Evolutionary conservation across 2,797 vertebrate genomes (phyloP).

Genomic region (Otus scops): DNA sequence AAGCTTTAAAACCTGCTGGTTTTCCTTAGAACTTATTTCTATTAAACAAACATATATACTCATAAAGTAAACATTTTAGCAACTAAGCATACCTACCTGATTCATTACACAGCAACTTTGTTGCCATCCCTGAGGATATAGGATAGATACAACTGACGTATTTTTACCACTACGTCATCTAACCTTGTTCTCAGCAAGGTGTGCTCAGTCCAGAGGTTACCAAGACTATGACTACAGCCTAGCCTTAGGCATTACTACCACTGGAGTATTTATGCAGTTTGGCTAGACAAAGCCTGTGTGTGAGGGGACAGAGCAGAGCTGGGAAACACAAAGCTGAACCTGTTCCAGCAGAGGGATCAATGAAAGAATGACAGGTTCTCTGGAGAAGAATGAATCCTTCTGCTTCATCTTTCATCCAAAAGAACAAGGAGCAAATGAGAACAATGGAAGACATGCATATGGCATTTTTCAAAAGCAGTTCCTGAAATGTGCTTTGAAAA

Average conservation of each 20-base stretch:
- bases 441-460: accelerated
- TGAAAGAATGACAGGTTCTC: not conserved
- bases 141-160: not conserved
- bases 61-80: not conserved
- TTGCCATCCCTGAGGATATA: not conserved
- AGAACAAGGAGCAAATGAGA: not conserved
- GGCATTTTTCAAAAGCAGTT: not conserved
- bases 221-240: not conserved
- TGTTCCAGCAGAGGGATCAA: not conserved
- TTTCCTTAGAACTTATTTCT: not conserved
- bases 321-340: not conserved
- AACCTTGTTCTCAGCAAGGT: not conserved
- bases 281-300: not conserved
- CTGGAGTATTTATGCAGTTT: not conserved
- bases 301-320: not conserved
- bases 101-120: not conserved
- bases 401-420: not conserved
- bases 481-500: not conserved
- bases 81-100: not conserved
- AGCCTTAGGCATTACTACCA: not conserved
- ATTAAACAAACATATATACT: not conserved
- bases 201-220: not conserved
- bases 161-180: not conserved
- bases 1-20: not conserved
- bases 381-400: not conserved